A percentile compares a stretch with the other conserved stretches of the same genome.
Conservation (phyloP, 2,113 vertebrate genomes). For the Limanda limanda region DNA sequence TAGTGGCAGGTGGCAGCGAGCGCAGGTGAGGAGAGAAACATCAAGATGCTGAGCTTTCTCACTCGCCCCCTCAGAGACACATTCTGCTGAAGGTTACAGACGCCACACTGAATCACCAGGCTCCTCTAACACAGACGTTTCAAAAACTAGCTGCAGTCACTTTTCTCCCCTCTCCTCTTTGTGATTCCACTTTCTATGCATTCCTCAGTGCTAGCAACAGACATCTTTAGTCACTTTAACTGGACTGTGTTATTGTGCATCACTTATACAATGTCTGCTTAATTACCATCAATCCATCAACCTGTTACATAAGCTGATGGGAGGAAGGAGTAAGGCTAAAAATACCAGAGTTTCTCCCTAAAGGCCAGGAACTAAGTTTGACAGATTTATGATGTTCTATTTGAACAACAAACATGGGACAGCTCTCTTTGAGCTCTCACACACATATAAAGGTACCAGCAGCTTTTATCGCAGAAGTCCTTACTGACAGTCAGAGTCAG, state of each 20-base stretch:
- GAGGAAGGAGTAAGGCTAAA: background rate
- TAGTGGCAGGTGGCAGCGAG: conserved; percentile 41
- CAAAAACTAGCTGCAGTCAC: conserved; percentile 5
- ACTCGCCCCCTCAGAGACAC: conserved; percentile 20
- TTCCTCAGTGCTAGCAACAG: background rate
- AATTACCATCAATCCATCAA: conserved; percentile 9
- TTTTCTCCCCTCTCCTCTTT: background rate
- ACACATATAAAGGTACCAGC: background rate
- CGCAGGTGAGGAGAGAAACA: conserved; percentile 32
- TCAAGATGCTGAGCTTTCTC: conserved; percentile 26
- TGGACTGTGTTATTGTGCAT: background rate
- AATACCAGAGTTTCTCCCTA: background rate
- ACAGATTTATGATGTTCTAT: background rate
- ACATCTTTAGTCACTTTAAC: conserved; percentile 14
- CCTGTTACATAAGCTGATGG: conserved; percentile 1
- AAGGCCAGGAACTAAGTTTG: background rate
- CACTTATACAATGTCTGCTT: background rate
- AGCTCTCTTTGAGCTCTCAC: conserved; percentile 10
- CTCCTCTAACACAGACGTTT: conserved; percentile 3
- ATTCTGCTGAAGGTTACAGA: conserved; percentile 19
- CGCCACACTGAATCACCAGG: conserved; percentile 30
- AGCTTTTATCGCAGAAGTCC: conserved; percentile 7
- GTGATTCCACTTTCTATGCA: background rate
- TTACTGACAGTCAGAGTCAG: background rate
- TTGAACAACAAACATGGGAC: conserved; percentile 10